These are phyloP conservation scores for Engystomops pustulosus DNA, from an alignment of 2,113 vertebrate genomes.

Conservation along the genomic window DNA sequence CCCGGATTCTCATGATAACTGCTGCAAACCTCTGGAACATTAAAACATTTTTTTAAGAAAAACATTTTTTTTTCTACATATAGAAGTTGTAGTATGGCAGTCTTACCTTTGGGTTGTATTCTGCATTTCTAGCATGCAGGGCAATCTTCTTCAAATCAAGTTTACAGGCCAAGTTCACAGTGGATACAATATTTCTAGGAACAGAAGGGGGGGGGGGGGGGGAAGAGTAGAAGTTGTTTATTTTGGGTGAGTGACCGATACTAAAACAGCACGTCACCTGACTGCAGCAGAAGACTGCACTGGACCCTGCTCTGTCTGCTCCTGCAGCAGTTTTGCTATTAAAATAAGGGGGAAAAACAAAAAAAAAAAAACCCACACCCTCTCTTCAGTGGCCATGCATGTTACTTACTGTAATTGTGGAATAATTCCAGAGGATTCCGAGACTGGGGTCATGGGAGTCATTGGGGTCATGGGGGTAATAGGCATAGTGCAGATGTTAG, in stretches of 20 bases:
- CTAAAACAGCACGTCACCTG: no score
- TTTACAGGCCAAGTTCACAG: conserved; percentile 92
- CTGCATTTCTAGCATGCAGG: conserved; percentile 93
- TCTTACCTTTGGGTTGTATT: conserved; percentile 96
- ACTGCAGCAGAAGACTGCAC: no score
- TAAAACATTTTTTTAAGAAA: no score
- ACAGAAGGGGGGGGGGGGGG: no score
- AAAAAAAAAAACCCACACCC: not conserved
- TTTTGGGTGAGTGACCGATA: no score
- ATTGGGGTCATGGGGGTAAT: conserved; percentile 86
- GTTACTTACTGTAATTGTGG: conserved; percentile 89
- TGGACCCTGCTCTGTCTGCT: no score
- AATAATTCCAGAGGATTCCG: conserved; percentile 89
- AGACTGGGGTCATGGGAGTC: conserved; percentile 81
- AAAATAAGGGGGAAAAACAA: no score
- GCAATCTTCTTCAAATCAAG: conserved; percentile 96
- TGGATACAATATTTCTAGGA: conserved; percentile 93
- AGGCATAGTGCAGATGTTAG: conserved; percentile 65
- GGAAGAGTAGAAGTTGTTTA: no score
- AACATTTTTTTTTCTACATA: no score
- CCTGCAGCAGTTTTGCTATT: no score
- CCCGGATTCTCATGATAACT: conserved; percentile 96
- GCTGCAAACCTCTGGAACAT: conserved; percentile 88
- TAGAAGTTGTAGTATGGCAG: no score
- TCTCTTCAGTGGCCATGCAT: not conserved